Evolutionary conservation across 2,888 invertebrate species (phyloP).

Genomic region (Diaphora mendica): DNA sequence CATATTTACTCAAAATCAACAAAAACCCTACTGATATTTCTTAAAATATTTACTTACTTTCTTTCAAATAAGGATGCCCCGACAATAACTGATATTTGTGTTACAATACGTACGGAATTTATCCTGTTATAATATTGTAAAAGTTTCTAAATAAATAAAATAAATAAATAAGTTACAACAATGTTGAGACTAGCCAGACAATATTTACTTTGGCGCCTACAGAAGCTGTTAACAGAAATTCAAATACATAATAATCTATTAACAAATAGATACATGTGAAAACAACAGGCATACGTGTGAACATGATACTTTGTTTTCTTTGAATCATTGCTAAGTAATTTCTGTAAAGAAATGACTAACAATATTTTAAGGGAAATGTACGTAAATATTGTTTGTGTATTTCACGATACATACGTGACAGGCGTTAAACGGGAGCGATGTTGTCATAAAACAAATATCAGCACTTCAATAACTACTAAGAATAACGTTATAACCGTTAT

Average conservation of each 20-base stretch:
- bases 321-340: background rate
- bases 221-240: background rate
- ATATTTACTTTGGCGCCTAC: constrained; percentile 1
- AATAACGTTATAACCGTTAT: background rate
- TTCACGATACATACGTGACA: background rate
- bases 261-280: background rate
- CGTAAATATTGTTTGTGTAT: background rate
- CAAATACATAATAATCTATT: background rate
- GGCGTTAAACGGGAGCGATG: background rate
- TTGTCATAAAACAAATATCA: background rate
- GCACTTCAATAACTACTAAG: background rate
- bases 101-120: background rate
- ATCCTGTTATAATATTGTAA: too few relatives aligned
- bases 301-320: background rate
- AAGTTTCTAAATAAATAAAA: too few relatives aligned
- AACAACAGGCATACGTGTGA: background rate
- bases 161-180: too few relatives aligned
- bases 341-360: background rate
- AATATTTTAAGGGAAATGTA: background rate
- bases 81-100: background rate
- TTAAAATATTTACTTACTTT: background rate
- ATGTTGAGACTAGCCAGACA: background rate
- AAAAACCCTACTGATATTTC: background rate
- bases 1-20: background rate
- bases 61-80: background rate